These are phyloP conservation scores for Sebastes taczanowskii DNA, from an alignment of 2,797 vertebrate species.

Conservation along the genomic window DNA sequence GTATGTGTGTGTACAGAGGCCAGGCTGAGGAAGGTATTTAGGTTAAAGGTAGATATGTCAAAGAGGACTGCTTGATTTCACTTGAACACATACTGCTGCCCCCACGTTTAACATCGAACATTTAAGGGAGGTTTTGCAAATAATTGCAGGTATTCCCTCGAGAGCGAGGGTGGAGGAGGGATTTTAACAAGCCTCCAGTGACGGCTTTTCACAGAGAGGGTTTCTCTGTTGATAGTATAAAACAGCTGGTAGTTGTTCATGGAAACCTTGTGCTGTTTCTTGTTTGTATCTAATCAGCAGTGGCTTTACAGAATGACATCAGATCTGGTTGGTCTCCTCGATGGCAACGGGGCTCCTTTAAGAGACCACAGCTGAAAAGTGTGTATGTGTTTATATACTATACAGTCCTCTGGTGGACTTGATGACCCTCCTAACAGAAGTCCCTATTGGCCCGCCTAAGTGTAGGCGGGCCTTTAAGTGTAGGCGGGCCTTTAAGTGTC, in stretches of 20 bases:
- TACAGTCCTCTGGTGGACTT: conserved; percentile 40
- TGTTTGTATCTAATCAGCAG: background rate
- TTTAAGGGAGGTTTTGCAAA: conserved; percentile 23
- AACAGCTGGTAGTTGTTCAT: conserved; percentile 8
- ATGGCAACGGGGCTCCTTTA: conserved; percentile 27
- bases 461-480: background rate
- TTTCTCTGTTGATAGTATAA: conserved; percentile 3
- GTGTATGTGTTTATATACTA: conserved; percentile 36
- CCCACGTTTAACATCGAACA: conserved; percentile 12
- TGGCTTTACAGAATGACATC: background rate
- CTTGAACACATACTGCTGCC: background rate
- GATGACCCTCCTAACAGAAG: conserved; percentile 49
- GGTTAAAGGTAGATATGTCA: conserved; percentile 65
- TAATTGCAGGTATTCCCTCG: conserved; percentile 10
- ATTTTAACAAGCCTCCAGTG: background rate
- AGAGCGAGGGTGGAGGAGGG: background rate
- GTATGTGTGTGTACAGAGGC: background rate
- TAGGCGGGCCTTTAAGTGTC: background rate
- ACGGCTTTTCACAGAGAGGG: background rate
- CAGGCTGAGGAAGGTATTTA: conserved; percentile 29
- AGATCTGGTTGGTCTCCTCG: background rate
- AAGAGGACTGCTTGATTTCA: conserved; percentile 41
- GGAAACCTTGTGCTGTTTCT: background rate
- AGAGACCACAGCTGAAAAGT: conserved; percentile 11
- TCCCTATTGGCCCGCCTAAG: conserved; percentile 41